Evolutionary conservation across 1,140 invertebrate species (phyloP).

Genomic region (Megathymus violae): DNA sequence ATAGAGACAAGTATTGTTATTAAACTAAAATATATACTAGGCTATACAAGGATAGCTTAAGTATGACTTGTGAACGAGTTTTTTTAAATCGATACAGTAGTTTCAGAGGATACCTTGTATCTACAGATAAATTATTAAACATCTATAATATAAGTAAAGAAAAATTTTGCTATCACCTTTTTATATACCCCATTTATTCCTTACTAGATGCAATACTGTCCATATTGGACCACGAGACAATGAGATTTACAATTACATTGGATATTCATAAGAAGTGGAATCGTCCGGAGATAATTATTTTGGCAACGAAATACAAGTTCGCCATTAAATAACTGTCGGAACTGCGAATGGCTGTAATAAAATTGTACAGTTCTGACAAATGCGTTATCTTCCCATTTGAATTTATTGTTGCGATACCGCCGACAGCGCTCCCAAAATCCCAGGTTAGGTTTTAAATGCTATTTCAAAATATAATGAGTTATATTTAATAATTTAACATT

Average conservation of each 20-base stretch:
- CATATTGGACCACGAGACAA: background rate
- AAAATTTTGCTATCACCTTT: no score
- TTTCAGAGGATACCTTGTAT: no score
- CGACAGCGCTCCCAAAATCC: background rate
- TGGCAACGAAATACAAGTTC: slow-evolving; percentile 38
- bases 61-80: no score
- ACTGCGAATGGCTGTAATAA: slow-evolving; percentile 31
- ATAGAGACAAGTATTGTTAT: no score
- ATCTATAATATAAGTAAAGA: no score
- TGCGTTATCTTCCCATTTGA: slow-evolving; percentile 24
- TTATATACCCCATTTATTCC: no score
- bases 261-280: slow-evolving; percentile 37
- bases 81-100: no score
- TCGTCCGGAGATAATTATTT: slow-evolving; percentile 40
- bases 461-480: background rate
- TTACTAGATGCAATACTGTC: no score
- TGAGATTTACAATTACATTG: slow-evolving; percentile 35
- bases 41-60: no score
- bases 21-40: no score
- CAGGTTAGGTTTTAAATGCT: slow-evolving; percentile 12
- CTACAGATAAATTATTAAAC: no score
- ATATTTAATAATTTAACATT: no score
- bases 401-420: slow-evolving; percentile 25
- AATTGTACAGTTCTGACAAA: slow-evolving; percentile 32
- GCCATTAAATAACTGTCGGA: slow-evolving; percentile 40